A percentile compares a stretch with the other conserved stretches of the same genome.
Conservation (phyloP, 2,113 vertebrate genomes). For the Dissostichus mawsoni region DNA sequence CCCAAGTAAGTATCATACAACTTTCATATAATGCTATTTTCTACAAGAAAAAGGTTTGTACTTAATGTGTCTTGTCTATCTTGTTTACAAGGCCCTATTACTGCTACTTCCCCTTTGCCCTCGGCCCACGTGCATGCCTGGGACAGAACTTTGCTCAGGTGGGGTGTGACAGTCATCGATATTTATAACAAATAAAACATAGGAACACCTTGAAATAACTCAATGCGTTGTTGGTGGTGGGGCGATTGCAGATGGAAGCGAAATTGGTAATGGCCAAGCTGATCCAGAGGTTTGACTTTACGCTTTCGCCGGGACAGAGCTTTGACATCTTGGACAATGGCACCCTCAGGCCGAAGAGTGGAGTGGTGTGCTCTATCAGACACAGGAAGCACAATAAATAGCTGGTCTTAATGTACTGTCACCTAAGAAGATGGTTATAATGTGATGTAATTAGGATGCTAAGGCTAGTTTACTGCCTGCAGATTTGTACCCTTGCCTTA, state of each 20-base stretch:
- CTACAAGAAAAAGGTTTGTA: too few relatives aligned
- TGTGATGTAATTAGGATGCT: neutral
- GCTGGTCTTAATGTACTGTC: neutral
- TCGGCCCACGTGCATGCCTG: conserved; percentile 91
- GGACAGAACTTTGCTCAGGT: conserved; percentile 94
- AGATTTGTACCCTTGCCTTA: neutral
- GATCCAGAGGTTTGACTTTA: conserved; percentile 92
- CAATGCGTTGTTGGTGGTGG: neutral
- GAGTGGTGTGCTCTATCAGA: conserved; percentile 87
- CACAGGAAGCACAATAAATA: conserved; percentile 57
- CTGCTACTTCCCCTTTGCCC: conserved; percentile 90
- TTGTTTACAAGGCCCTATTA: conserved; percentile 79
- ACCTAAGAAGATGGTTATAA: neutral
- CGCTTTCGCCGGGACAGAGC: conserved; percentile 86
- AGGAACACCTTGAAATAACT: neutral
- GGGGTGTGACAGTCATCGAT: conserved; percentile 28
- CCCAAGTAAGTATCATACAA: conserved; percentile 85
- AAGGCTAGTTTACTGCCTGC: neutral
- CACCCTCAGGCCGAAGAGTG: conserved; percentile 85
- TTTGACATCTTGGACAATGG: conserved; percentile 86
- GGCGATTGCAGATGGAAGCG: conserved; percentile 89
- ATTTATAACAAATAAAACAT: neutral
- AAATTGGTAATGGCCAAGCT: conserved; percentile 95
- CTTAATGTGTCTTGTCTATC: neutral
- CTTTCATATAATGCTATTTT: neutral